Base-by-base conservation (phyloP, 2,113 vertebrate genomes). In the Larimichthys polyactis region DNA sequence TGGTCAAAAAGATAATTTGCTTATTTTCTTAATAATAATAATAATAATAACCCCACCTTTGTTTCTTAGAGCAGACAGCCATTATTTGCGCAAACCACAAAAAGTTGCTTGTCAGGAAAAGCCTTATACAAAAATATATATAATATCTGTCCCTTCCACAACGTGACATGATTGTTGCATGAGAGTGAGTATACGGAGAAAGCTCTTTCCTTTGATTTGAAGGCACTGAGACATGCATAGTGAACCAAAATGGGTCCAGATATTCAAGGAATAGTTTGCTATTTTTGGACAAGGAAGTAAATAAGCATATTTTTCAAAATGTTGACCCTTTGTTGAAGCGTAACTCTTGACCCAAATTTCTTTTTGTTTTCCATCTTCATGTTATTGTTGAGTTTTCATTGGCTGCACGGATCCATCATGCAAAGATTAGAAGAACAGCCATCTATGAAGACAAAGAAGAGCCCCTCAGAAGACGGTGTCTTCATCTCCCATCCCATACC, bases 381-480 rank as follows among this genome's bases (percentile, higher is more conserved):
- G 9, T 75, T 71, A 36, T 8, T 36, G 3, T 24, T 0, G n/a
- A 20, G 9, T 22, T 27, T 7, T 54, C 57, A 60, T 20, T 65
- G 48, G 19, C 16, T 63, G 20, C 62, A 22, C 19, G 22, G 32
- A 60, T 75, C 32, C 60, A 65, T 43, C 7, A 12, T n/a, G 22
- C 24, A 49, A 9, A 79, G 22, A 65, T 65, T 36, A 57, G 19
- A 81, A 17, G 8, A 48, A 36, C 20, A 75, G 32, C 59, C 27
- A 29, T 32, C 19, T 0, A 49, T 32, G 32, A 12, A 57, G 46
- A 10, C 10, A 15, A 51, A 29, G 63, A 43, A 27, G 8, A 77
- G 29, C 9, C 24, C 4, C 27, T 94, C 84, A 96, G 81, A 95
- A 95, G 20, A 67, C 22, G 5, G 90, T 94, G 79, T 95, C 94